Conservation (phyloP, 2,888 invertebrate genomes). For the Dynastes maya region DNA sequence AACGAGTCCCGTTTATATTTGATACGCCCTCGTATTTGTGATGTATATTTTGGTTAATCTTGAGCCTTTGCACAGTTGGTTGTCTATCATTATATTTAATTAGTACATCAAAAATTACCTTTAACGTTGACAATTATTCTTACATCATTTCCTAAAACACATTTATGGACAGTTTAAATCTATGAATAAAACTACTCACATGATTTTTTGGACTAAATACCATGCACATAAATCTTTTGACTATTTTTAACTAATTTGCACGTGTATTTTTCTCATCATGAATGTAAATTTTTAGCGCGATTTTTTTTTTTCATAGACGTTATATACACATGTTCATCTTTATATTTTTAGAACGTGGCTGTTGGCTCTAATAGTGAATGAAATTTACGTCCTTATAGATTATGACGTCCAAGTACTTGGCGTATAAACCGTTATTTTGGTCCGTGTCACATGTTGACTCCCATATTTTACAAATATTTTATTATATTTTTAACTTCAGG, state of each 20-base stretch:
- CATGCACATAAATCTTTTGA: neutral
- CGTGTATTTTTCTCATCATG: conserved; percentile 34
- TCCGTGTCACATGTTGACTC: conserved; percentile 39
- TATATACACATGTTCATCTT: neutral
- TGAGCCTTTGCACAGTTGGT: too few relatives aligned
- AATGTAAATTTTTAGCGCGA: conserved; percentile 32
- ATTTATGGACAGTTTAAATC: too few relatives aligned
- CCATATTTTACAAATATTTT: conserved; percentile 44
- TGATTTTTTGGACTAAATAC: neutral
- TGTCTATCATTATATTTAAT: too few relatives aligned
- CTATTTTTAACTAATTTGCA: conserved; percentile 25
- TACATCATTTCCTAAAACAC: too few relatives aligned
- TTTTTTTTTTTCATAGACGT: neutral
- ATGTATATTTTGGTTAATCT: too few relatives aligned
- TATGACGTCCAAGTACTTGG: conserved; percentile 44
- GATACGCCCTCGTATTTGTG: too few relatives aligned
- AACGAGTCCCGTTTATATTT: too few relatives aligned
- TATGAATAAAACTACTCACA: neutral
- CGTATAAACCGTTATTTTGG: conserved; percentile 40
- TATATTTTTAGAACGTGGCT: conserved; percentile 34
- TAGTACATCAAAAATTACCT: too few relatives aligned
- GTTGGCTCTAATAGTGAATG: conserved; percentile 45
- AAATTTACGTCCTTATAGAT: conserved; percentile 46
- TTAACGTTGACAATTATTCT: too few relatives aligned
- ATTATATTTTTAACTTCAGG: conserved; percentile 42